Percentiles rank a stretch among this genome's conserved stretches.
Conservation (phyloP, 2,113 vertebrate genomes). For the Cyrtonyx montezumae region DNA sequence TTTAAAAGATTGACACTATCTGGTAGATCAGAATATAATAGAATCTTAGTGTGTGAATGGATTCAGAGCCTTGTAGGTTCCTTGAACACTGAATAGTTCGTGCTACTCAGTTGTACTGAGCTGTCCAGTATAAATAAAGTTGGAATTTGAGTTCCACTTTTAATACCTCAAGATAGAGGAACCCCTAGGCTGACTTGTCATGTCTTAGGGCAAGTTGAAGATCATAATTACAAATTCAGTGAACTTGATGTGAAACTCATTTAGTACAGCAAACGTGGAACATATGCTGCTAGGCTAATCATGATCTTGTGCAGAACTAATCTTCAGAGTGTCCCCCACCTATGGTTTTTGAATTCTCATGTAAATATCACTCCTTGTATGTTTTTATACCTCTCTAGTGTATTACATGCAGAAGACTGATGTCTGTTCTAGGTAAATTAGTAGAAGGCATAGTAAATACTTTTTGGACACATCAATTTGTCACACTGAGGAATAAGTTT, state of each 20-base stretch:
- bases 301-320: background rate
- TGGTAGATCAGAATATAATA: background rate
- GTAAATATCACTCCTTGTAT: background rate
- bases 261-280: background rate
- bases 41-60: background rate
- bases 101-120: background rate
- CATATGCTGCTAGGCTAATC: background rate
- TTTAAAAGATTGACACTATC: background rate
- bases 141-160: background rate
- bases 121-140: background rate
- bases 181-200: background rate
- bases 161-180: background rate
- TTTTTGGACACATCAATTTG: background rate
- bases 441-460: background rate
- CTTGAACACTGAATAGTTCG: background rate
- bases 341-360: background rate
- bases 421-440: conserved; percentile 1
- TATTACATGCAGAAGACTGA: background rate
- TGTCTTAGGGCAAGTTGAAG: background rate
- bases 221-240: background rate
- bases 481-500: background rate
- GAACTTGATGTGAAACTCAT: background rate
- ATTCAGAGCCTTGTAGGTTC: background rate
- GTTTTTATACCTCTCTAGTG: background rate
- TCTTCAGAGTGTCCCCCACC: background rate